These are phyloP conservation scores for Epiblema foenella DNA, from an alignment of 2,888 invertebrate genomes.

Conservation along the genomic window DNA sequence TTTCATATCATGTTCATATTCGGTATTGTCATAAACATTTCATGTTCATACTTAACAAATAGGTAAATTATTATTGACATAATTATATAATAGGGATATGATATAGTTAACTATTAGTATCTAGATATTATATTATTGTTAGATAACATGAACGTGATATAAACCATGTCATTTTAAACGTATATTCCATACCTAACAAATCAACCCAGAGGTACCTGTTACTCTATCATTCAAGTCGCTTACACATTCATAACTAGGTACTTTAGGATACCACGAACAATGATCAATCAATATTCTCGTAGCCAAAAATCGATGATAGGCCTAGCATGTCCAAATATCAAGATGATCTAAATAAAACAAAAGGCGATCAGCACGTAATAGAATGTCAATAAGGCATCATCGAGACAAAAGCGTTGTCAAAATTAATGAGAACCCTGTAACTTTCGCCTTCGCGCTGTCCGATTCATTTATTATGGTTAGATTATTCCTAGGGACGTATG, in stretches of 20 bases:
- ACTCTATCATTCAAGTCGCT: slow-evolving; percentile 10
- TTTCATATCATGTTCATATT: neutral
- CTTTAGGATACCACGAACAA: slow-evolving; percentile 5
- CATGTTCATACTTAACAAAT: neutral
- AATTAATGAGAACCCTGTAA: slow-evolving; percentile 17
- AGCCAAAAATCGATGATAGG: slow-evolving; percentile 18
- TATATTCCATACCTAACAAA: neutral
- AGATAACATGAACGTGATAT: neutral
- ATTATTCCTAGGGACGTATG: neutral
- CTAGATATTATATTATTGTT: neutral
- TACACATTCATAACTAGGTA: slow-evolving; percentile 1
- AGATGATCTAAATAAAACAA: slow-evolving; percentile 29
- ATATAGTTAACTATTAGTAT: neutral
- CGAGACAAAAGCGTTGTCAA: slow-evolving; percentile 21
- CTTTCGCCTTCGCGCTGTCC: slow-evolving; percentile 24
- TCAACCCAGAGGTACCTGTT: neutral
- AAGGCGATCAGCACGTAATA: slow-evolving; percentile 9
- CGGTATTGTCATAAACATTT: neutral
- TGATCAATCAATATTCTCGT: slow-evolving; percentile 16
- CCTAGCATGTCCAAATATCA: slow-evolving; percentile 4
- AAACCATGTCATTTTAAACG: neutral
- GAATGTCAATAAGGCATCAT: slow-evolving; percentile 9
- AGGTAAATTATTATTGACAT: neutral
- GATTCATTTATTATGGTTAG: slow-evolving; percentile 6
- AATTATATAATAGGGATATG: neutral